Evolutionary conservation across 2,888 invertebrate species (phyloP).

Genomic region (Aelia acuminata): DNA sequence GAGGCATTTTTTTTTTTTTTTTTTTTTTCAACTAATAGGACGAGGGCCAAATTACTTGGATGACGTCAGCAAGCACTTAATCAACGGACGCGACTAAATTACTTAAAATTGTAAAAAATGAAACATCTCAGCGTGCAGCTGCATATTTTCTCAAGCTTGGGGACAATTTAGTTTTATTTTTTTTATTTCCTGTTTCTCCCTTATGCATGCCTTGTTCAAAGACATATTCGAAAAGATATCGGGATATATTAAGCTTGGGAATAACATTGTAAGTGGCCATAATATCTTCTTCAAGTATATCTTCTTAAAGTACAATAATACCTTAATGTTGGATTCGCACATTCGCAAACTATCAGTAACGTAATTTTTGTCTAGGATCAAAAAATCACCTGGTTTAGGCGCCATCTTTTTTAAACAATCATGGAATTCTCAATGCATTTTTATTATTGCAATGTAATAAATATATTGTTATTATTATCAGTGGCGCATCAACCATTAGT

Average conservation of each 20-base stretch:
- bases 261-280: not conserved
- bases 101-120: conserved; percentile 32
- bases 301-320: no score
- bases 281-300: no score
- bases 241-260: not conserved
- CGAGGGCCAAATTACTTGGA: not conserved
- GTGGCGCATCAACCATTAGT: no score
- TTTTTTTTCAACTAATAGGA: not conserved
- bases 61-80: conserved; percentile 24
- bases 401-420: no score
- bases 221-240: not conserved
- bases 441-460: no score
- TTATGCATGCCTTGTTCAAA: not conserved
- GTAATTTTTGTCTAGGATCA: no score
- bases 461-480: no score
- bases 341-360: no score
- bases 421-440: no score
- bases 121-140: conserved; percentile 30
- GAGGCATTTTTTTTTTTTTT: not conserved
- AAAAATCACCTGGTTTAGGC: no score
- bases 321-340: no score
- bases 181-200: not conserved
- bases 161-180: not conserved
- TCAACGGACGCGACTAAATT: conserved; percentile 5
- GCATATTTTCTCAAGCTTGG: conserved; percentile 19